These are phyloP conservation scores for Vombatus ursinus DNA, from an alignment of 2,113 vertebrate species.

Conservation along the genomic window DNA sequence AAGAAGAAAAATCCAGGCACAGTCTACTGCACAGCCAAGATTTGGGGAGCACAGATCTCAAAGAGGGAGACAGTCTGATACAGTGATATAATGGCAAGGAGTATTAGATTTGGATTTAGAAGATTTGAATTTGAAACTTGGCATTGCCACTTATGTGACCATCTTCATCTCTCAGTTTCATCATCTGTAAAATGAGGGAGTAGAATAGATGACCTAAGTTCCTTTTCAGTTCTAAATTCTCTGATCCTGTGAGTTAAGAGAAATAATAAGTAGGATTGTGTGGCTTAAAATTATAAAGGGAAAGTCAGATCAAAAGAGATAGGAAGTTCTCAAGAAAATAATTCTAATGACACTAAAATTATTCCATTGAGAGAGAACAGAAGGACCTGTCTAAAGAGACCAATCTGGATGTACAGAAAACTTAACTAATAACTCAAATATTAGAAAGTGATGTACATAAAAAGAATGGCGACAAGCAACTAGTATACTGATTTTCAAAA, in stretches of 20 bases:
- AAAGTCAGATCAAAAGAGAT: background rate
- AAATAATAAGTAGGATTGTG: background rate
- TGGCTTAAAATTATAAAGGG: background rate
- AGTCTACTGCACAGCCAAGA: background rate
- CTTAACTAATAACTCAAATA: background rate
- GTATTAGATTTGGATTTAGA: background rate
- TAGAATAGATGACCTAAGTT: background rate
- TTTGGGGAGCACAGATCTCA: background rate
- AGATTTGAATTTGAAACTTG: background rate
- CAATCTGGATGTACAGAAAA: background rate
- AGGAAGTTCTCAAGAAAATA: background rate
- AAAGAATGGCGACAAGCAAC: background rate
- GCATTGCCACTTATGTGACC: background rate
- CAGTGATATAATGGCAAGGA: background rate
- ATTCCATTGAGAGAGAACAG: background rate
- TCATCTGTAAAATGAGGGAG: background rate
- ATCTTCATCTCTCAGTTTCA: background rate
- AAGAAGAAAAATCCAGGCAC: background rate
- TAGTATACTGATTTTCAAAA: background rate
- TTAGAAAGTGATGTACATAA: background rate
- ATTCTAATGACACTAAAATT: background rate
- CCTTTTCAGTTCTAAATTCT: background rate
- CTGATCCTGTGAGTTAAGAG: background rate
- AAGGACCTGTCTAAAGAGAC: background rate
- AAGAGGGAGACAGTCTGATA: background rate